Evolutionary conservation across 2,888 invertebrate species (phyloP), one percentile per base, ranked within the genome.

Genomic region (Latrodectus hesperus): DNA sequence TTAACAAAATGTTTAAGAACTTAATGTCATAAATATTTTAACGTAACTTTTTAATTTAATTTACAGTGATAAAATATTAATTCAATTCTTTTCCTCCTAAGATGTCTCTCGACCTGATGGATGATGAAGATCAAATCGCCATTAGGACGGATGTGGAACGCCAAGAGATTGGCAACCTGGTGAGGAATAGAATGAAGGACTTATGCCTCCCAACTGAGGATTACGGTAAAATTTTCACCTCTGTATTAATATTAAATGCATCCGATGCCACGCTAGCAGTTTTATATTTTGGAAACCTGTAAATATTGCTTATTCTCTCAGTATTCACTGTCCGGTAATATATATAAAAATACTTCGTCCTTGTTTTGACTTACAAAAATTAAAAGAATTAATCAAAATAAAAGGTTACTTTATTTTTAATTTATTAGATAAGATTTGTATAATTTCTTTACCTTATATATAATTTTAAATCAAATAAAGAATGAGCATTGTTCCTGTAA

Each of bases 131-230:
- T 26, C 81, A 82, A 71, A 82, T 82, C 16, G 85, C 85, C n/a
- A 70, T 82, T n/a, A 68, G 65, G 14, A 75, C 88, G 22, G 90
- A 90, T 93, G 98, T 98, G 89, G 98, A 98, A 92, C 94, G 98
- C 89, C 98, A 98, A 0, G 98, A 98, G 93, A 98, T 98, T 90
- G 97, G 97, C 0, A 98, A 98, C 92, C 93, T 98, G 91, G 98
- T 99, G 11, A 94, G 97, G 89, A 97, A 98, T 81, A 94, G 98
- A 81, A 98, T 99, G 98, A 96, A 97, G 91, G 97, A 97, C 76
- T 93, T 99, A 49, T 98, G 98, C 38, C 70, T 89, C 10, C 89
- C 89, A 22, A 95, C 96, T 1, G 95, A 96, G 84, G 98, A 98
- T 92, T 98, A 98, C 93, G 92, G 93, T 93, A 90, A 91, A 91